These are phyloP conservation scores for Leuciscus waleckii DNA, from an alignment of 2,797 vertebrate species.

Conservation along the genomic window DNA sequence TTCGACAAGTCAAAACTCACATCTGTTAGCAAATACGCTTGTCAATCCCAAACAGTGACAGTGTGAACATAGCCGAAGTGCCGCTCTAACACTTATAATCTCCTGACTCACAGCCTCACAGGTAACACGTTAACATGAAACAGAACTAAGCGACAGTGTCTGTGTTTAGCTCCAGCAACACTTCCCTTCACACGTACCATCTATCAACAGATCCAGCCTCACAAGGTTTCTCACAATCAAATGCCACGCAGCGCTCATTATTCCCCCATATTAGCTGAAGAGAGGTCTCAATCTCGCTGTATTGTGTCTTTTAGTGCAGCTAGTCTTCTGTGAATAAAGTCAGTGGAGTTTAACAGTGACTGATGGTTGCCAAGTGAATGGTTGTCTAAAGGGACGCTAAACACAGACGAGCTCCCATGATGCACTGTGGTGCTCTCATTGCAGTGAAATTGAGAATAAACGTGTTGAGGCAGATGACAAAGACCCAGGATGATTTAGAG, in stretches of 20 bases:
- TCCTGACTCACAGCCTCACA: slow-evolving; percentile 13
- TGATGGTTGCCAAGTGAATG: slow-evolving; percentile 42
- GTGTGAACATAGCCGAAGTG: not conserved
- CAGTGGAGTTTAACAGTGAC: slow-evolving; percentile 41
- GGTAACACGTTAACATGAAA: not conserved
- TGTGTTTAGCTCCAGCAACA: slow-evolving; percentile 3
- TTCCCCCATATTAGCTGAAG: not conserved
- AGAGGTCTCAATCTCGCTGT: not conserved
- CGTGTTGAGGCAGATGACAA: slow-evolving; percentile 21
- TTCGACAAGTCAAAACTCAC: not conserved
- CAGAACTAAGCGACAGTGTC: not conserved
- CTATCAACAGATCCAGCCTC: slow-evolving; percentile 22
- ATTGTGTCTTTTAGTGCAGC: slow-evolving; percentile 17
- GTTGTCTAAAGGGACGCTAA: slow-evolving; percentile 6
- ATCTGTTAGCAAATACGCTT: not conserved
- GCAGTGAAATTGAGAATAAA: slow-evolving; percentile 28
- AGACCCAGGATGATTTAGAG: slow-evolving; percentile 10
- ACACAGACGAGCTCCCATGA: slow-evolving; percentile 5
- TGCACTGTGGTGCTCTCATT: slow-evolving; percentile 3
- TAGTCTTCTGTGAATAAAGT: slow-evolving; percentile 35
- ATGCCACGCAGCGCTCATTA: not conserved
- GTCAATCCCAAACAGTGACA: not conserved
- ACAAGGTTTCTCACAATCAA: not conserved
- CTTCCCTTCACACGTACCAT: not conserved
- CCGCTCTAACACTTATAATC: not conserved